Evolutionary conservation across 1,140 invertebrate genomes (phyloP), one percentile per base, ranked within the genome.

Genomic region (Drosophila navojoa): DNA sequence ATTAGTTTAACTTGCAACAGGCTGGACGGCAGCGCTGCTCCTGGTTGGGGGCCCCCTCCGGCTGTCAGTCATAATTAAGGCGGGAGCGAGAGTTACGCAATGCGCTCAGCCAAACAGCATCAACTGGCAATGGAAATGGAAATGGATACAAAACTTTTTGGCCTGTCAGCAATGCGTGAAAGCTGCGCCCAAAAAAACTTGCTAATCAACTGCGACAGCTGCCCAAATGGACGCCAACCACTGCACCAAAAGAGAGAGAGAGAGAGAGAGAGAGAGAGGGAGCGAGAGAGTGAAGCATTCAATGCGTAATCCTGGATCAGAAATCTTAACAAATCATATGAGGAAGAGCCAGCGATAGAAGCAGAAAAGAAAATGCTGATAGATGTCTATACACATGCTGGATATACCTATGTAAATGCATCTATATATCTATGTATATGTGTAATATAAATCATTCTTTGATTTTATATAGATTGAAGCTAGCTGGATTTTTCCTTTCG

Each of bases 21-120:
- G 68, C 16, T 22, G 47, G n/a, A 6, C 11, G 54, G 25, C 22
- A 9, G 4, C 19, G 58, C 69, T 59, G 69, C 44, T 35, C 47
- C 69, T 55, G 19, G 19, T 22, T 22, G 27, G 6, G 27, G 27
- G 53, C 22, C 3, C 16, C 71, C 76, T 68, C 76, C 76, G 59
- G 40, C 6, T 87, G 79, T 79, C 82, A 86, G 79, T 82, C 71
- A 81, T 81, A 87, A 86, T 86, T 87, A 86, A 76, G 59, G 50
- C 35, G 10, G 11, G 4, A 38, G 42, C 42, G 42, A 15, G 35
- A 61, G 22, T 47, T 64, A 64, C 60, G 66, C 64, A 60, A 57
- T 66, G 69, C 55, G 49, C 62, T 53, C 54, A 78, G 66, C 45
- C 67, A 76, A 79, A 79, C 70, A 73, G 79, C 72, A 79, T 85